A percentile compares a stretch with the other conserved stretches of the same genome.
Conservation (phyloP, 2,797 vertebrate genomes). For the Epinephelus awoara region DNA sequence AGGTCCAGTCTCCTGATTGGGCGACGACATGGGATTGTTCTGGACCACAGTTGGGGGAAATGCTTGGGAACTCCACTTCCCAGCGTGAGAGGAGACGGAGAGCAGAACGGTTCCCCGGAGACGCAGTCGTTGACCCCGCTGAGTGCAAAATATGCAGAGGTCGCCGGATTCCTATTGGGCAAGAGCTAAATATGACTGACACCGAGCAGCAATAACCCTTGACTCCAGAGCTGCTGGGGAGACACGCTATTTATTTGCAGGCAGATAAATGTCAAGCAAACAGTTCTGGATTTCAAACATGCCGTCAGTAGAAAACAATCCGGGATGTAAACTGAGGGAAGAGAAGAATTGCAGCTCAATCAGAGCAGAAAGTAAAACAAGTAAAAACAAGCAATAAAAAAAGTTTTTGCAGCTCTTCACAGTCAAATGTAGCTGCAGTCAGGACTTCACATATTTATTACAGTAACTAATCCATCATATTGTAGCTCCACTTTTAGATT, state of each 20-base stretch:
- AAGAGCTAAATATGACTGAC: constrained; percentile 84
- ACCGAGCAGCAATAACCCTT: constrained; percentile 78
- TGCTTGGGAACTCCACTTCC: constrained; percentile 96
- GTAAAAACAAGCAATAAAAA: constrained; percentile 14
- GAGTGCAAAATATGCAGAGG: constrained; percentile 96
- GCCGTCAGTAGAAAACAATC: constrained; percentile 38
- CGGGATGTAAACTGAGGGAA: constrained; percentile 35
- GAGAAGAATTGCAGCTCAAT: constrained; percentile 20
- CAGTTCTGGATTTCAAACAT: constrained; percentile 59
- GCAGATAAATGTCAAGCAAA: constrained; percentile 78
- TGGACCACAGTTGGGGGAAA: constrained; percentile 90
- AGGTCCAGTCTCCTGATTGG: constrained; percentile 89
- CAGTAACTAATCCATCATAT: not conserved
- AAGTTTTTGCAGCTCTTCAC: too few relatives aligned
- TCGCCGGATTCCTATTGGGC: constrained; percentile 91
- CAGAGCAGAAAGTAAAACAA: not conserved
- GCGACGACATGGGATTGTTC: constrained; percentile 92
- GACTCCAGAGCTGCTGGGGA: constrained; percentile 74
- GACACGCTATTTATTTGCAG: constrained; percentile 71
- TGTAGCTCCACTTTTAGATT: not conserved
- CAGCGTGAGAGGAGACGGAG: constrained; percentile 95
- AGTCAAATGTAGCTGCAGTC: too few relatives aligned
- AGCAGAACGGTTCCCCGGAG: constrained; percentile 92
- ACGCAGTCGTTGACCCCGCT: constrained; percentile 90
- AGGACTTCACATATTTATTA: not conserved